These are phyloP conservation scores for Progne subis DNA, from an alignment of 2,113 vertebrate species.

Conservation along the genomic window DNA sequence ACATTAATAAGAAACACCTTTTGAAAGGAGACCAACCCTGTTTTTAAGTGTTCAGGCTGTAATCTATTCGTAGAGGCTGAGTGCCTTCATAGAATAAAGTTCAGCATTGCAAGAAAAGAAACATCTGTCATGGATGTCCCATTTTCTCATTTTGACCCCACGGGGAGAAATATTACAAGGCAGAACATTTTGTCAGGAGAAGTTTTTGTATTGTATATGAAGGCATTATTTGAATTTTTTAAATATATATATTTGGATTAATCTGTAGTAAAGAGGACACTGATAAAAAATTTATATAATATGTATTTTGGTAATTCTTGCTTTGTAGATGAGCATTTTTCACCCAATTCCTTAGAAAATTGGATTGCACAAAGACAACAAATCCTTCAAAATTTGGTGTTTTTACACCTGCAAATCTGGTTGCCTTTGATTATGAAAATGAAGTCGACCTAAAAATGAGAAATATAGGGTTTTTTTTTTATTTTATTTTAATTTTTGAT, in stretches of 20 bases:
- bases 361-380: background rate
- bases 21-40: background rate
- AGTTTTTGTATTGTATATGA: background rate
- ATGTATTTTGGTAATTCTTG: background rate
- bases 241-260: background rate
- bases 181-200: background rate
- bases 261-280: background rate
- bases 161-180: background rate
- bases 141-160: background rate
- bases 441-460: background rate
- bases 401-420: background rate
- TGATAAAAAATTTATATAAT: background rate
- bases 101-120: background rate
- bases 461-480: rapidly evolving
- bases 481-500: background rate
- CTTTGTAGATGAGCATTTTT: background rate
- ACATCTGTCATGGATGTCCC: background rate
- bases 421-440: background rate
- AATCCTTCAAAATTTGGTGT: background rate
- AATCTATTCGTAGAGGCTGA: background rate
- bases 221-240: rapidly evolving
- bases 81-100: background rate
- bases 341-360: rapidly evolving
- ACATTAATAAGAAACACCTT: conserved; percentile 35
- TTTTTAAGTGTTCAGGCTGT: background rate